These are phyloP conservation scores for Agonopterix alstromeriana DNA, from an alignment of 2,888 invertebrate species.

Conservation along the genomic window DNA sequence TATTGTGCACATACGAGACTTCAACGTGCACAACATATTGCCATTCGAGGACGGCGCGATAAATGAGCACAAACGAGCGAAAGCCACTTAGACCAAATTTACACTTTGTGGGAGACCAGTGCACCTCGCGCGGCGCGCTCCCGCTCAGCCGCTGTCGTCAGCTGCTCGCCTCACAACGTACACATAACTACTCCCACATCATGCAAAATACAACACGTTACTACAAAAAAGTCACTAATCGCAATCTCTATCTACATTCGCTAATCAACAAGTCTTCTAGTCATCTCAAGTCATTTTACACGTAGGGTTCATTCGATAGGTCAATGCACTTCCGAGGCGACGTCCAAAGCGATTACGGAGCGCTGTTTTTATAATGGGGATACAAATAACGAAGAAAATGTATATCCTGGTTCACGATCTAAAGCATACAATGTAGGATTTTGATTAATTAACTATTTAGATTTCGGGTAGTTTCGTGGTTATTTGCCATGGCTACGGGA, in stretches of 20 bases:
- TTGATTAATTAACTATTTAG: too few relatives aligned
- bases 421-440: too few relatives aligned
- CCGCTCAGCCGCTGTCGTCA: conserved; percentile 47
- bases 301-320: conserved; percentile 66
- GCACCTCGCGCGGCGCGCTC: conserved; percentile 23
- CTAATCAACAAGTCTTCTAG: conserved; percentile 3
- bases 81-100: conserved; percentile 74
- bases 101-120: conserved; percentile 73
- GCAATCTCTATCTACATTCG: not conserved
- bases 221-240: not conserved
- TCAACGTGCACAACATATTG: conserved; percentile 50
- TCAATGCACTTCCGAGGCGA: conserved; percentile 73
- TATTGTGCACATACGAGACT: conserved; percentile 55
- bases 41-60: conserved; percentile 51
- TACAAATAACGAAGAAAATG: conserved; percentile 33
- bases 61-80: conserved; percentile 70
- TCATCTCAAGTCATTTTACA: conserved; percentile 30
- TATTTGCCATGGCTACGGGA: too few relatives aligned
- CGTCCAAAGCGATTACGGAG: conserved; percentile 61
- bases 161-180: conserved; percentile 43
- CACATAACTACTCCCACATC: not conserved
- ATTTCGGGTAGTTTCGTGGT: too few relatives aligned
- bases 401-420: conserved; percentile 21
- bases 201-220: not conserved
- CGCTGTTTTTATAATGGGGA: conserved; percentile 53